phyloP scores from a whole-genome alignment of 2,797 vertebrate species.

The Buphagus erythrorhynchus region DNA sequence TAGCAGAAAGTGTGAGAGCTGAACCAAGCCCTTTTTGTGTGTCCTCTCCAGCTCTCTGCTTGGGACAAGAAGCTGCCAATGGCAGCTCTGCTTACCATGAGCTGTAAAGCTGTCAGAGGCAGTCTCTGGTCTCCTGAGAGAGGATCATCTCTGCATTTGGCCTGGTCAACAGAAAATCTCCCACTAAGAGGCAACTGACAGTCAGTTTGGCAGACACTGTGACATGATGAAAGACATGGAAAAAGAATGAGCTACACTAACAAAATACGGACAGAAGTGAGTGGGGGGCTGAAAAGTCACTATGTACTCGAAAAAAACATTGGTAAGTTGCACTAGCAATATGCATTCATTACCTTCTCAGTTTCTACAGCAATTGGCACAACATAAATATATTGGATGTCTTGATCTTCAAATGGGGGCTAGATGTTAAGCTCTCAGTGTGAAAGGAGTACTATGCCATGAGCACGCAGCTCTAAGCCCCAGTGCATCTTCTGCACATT shows the following conservation, averaged over 20 bases:
- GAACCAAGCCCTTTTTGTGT: neutral
- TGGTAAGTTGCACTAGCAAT: neutral
- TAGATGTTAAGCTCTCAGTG: rapidly evolving
- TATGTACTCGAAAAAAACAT: neutral
- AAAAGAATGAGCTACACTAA: neutral
- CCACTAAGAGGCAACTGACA: neutral
- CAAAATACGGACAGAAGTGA: neutral
- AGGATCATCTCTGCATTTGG: neutral
- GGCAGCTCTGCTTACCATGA: neutral
- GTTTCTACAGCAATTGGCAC: neutral
- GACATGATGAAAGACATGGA: neutral
- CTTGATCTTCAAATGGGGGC: neutral
- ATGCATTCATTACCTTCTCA: neutral
- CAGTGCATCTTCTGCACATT: rapidly evolving
- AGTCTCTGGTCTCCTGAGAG: neutral
- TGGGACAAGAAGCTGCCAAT: neutral
- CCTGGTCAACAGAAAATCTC: neutral
- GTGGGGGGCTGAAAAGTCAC: neutral
- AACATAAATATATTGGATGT: neutral
- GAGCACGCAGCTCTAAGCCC: neutral
- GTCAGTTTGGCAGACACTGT: neutral
- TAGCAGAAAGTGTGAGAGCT: neutral
- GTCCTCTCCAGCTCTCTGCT: neutral
- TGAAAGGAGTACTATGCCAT: neutral
- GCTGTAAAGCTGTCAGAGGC: slow-evolving; percentile 6